Evolutionary conservation across 1,140 invertebrate genomes (phyloP), one percentile per base, ranked within the genome.

Genomic region (Panonychus citri): DNA sequence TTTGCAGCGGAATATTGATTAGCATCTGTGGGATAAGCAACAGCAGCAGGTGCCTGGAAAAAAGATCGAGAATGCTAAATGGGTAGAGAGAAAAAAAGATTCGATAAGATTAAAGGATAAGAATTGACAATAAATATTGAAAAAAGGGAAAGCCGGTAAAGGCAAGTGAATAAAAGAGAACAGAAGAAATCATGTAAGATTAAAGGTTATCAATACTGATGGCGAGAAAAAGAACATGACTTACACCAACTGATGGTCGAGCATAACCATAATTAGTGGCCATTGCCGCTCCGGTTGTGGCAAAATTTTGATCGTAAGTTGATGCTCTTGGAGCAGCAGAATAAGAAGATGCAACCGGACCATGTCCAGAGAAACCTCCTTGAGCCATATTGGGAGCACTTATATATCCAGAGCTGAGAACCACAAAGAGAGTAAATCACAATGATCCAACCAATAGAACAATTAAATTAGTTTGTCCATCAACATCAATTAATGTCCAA

Each of bases 181-280:
- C 21, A 3, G 25, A 42, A 19, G 4, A 17, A 24, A 19, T 46
- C 30, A 12, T n/a, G n/a, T n/a, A n/a, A 34, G 30, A 34, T 7
- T 7, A 7, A 7, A 34, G 30, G 30, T 34, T 34, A 34, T 34
- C 30, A 34, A 3, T 40, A 40, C 19, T 46, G 17, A 53, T 24
- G n/a, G 25, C 30, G 3, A 12, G n/a, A 34, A 28, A 7, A 53
- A 10, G 17, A 24, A 46, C 21, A 21, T 10, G 26, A 17, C 12
- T 50, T 12, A 26, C 12, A 55, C n/a, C 15, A 54, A 59, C 60
- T 57, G 59, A 58, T 48, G 59, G 60, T 30, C 60, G n/a, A 28
- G 58, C 49, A 59, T 59, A 61, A n/a, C 52, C 53, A 54, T 61
- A 61, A 54, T 56, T 59, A 24, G 60, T 53, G 25, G 56, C 56